Evolutionary conservation across 2,113 vertebrate genomes (phyloP), one percentile per base, ranked within the genome.

Genomic region (Pangasianodon gigas): DNA sequence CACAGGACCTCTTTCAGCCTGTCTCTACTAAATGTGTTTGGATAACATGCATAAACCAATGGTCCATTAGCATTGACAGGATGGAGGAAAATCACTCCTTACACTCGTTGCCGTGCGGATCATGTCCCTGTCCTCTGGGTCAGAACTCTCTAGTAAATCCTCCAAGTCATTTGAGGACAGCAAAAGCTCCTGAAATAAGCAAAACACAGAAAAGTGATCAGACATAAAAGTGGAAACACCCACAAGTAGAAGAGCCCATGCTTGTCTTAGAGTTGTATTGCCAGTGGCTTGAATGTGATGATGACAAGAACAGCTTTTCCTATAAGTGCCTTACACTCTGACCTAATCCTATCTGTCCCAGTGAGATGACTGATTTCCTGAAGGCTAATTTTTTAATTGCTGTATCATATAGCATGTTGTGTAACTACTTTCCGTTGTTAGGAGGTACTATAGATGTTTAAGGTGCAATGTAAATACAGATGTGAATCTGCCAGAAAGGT

Each of bases 131-230:
- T 93, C 90, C 69, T 92, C 71, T 60, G 60, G 21, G 19, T 81
- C 18, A 6, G 93, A 91, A 75, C 82, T 41, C 65, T 91, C 91
- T 67, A 94, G 65, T 83, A 96, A 90, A 89, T 95, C 92, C 56
- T 95, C 94, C 87, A 96, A 94, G 94, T 96, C 92, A 77, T 96
- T 96, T 24, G 95, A 96, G 93, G 95, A 94, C 89, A 96, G 91
- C 79, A 94, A 90, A 1, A 93, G 75, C 67, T 94, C 94, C 95
- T 96, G 91, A 14, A 46, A 69, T 82, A 67, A 91, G 90, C 91
- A 69, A 92, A 16, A 88, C 6, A 51, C 83, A 62, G 67, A 85
- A 82, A 24, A 54, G 54, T 84, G 89, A 82, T 86, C 69, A 90
- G 91, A 21, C 51, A 56, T 88, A 89, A 54, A 62, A 82, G 88